Percentiles rank a stretch among this genome's conserved stretches.
Evolutionary conservation across 2,888 invertebrate species (phyloP).

Genomic region (Ganaspis brasiliensis): DNA sequence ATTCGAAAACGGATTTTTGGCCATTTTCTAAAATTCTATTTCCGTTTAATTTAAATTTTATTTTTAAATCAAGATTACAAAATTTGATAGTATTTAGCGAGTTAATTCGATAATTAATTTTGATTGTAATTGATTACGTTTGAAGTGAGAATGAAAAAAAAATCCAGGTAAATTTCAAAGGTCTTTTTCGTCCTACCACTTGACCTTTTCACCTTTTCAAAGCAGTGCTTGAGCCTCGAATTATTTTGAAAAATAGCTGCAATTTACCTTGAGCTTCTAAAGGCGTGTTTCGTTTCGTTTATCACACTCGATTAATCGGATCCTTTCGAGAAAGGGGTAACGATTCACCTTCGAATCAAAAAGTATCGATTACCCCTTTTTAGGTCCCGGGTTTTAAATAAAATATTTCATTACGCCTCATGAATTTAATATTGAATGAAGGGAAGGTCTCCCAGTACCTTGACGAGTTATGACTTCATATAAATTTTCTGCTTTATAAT

Average conservation of each 20-base stretch:
- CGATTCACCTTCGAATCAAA: constrained; percentile 20
- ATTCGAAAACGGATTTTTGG: too few relatives aligned
- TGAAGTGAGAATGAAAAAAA: too few relatives aligned
- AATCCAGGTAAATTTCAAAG: neutral
- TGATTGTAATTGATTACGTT: too few relatives aligned
- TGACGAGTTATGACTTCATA: neutral
- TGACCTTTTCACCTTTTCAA: constrained; percentile 25
- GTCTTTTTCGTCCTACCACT: neutral
- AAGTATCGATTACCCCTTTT: constrained; percentile 14
- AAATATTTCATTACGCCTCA: constrained; percentile 33
- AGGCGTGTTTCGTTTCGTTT: constrained; percentile 18
- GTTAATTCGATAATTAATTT: too few relatives aligned
- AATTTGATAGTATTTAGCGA: too few relatives aligned
- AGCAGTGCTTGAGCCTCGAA: constrained; percentile 7
- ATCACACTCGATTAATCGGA: constrained; percentile 35
- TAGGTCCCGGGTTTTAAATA: neutral
- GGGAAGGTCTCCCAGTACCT: neutral
- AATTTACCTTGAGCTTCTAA: constrained; percentile 20
- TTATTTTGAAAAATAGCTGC: constrained; percentile 38
- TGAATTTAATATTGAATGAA: constrained; percentile 6
- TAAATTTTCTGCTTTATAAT: neutral
- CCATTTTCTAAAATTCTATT: too few relatives aligned
- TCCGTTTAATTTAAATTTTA: too few relatives aligned
- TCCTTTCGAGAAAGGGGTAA: constrained; percentile 35
- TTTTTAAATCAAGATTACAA: too few relatives aligned